Percentiles rank a stretch among this genome's conserved stretches.
These are phyloP conservation scores for Eulithis prunata DNA, from an alignment of 2,888 invertebrate species.

Conservation along the genomic window DNA sequence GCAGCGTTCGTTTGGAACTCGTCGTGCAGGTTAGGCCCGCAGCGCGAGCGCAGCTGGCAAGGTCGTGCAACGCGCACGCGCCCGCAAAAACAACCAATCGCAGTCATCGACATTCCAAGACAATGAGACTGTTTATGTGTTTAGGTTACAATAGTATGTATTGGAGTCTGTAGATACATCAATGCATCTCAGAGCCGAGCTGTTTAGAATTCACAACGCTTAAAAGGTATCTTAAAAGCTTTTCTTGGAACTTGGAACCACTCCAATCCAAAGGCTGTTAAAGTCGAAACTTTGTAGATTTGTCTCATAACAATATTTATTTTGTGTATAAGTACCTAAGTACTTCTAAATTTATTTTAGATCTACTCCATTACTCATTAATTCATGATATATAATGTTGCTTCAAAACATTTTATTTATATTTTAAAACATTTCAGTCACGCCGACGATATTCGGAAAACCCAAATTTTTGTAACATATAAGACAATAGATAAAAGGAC, in stretches of 20 bases:
- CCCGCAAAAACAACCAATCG: slow-evolving; percentile 70
- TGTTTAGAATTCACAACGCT: slow-evolving; percentile 19
- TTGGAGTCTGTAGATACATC: slow-evolving; percentile 17
- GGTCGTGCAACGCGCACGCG: slow-evolving; percentile 72
- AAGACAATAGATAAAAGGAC: no score
- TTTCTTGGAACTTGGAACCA: slow-evolving; percentile 45
- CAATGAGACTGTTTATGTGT: slow-evolving; percentile 61
- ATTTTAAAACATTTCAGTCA: no score
- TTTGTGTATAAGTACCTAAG: no score
- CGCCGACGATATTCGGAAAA: no score
- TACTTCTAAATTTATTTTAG: no score
- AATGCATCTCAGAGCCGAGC: slow-evolving; percentile 25
- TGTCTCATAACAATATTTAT: not conserved
- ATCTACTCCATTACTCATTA: no score
- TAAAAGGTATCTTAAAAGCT: slow-evolving; percentile 31
- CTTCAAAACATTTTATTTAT: no score
- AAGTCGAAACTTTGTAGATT: slow-evolving; percentile 16
- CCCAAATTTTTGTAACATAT: no score
- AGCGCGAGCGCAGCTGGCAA: slow-evolving; percentile 70
- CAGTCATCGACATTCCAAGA: slow-evolving; percentile 60
- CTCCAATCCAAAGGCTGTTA: slow-evolving; percentile 47
- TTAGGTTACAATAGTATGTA: slow-evolving; percentile 47
- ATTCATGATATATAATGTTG: no score
- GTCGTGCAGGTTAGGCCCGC: slow-evolving; percentile 70
- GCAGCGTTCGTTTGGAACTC: slow-evolving; percentile 60